Percentiles rank a stretch among this genome's conserved stretches.
Evolutionary conservation across 1,140 invertebrate species (phyloP).

Genomic region (Apis mellifera): Amel_HAv3.1 CM009946.2:5033501-5034000

Average conservation of each 20-base stretch:
- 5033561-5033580: neutral
- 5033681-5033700: constrained; percentile 31
- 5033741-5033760: neutral
- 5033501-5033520: no score
- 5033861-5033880: no score
- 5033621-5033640: constrained; percentile 38
- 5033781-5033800: neutral
- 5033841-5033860: no score
- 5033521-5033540: neutral
- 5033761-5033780: neutral
- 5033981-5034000: no score
- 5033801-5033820: neutral
- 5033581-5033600: neutral
- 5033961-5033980: no score
- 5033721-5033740: neutral
- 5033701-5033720: neutral
- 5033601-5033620: neutral
- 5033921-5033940: no score
- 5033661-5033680: constrained; percentile 24
- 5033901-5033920: no score
- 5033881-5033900: no score
- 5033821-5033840: neutral
- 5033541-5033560: neutral
- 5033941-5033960: no score
- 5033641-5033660: constrained; percentile 27